Evolutionary conservation across 2,113 vertebrate species (phyloP), one percentile per base, ranked within the genome.

Genomic region (Urocynchramus pylzowi): DNA sequence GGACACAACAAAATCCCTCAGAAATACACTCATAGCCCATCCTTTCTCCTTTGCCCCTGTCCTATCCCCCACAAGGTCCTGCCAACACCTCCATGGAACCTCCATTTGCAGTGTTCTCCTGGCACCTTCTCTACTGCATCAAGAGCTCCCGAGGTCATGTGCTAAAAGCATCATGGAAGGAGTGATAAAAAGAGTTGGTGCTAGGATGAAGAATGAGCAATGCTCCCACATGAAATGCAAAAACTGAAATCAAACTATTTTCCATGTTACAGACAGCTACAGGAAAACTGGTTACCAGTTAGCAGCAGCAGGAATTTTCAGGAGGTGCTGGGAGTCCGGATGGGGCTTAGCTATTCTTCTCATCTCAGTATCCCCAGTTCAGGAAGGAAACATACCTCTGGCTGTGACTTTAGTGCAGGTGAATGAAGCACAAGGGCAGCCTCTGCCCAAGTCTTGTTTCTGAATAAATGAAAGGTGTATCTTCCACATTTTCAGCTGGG

Each of bases 401-500:
- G 23, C 73, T 94, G 84, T 78, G 35, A 37, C 37, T 84, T 79
- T 69, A 68, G n/a, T 23, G 63, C 71, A 82, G 31, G 64, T 78
- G 64, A 93, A 74, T 16, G 70, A 79, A 92, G 54, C 65, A 31
- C 59, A 60, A 81, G 85, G 67, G 70, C 44, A 95, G 81, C n/a
- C 35, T 88, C 50, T 83, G 47, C 59, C 33, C 75, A 63, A 69
- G 59, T 64, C 68, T 85, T 57, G 41, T 70, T 89, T 94, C 89
- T 35, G 84, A 91, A 75, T 82, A 93, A 96, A 97, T 89, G 70
- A 95, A 94, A 95, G 52, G 33, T 93, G 33, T 63, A 59, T 91
- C 89, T 74, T 87, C 52, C 27, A 52, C 14, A 8, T 77, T 78
- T 84, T 81, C 97, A 74, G 33, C 54, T 74, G 64, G 79, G 76